Evolutionary conservation across 1,140 invertebrate species (phyloP).

Genomic region (Bombus difficillimus): DNA sequence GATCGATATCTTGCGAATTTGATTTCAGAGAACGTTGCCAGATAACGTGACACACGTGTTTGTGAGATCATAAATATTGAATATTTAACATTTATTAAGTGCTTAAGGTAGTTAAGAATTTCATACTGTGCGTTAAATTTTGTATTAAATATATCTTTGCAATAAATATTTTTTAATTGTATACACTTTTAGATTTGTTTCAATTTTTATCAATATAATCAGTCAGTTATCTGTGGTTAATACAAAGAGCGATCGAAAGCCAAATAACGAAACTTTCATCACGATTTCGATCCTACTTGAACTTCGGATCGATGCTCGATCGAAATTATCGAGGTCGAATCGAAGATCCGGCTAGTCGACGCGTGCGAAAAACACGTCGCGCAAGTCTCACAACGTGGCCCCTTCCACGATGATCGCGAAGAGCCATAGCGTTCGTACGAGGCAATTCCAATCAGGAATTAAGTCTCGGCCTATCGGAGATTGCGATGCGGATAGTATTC

Average conservation of each 20-base stretch:
- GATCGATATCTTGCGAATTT: not conserved
- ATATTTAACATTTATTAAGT: too few species aligned
- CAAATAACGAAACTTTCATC: not conserved
- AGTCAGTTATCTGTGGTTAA: too few species aligned
- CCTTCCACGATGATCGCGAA: constrained; percentile 52
- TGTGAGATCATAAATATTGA: too few species aligned
- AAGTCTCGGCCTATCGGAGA: constrained; percentile 75
- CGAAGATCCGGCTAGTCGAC: not conserved
- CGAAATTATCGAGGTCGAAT: constrained; percentile 22
- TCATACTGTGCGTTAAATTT: too few species aligned
- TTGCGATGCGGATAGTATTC: constrained; percentile 68
- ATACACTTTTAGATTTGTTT: too few species aligned
- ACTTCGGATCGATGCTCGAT: constrained; percentile 6
- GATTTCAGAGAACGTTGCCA: too few species aligned
- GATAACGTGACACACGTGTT: too few species aligned
- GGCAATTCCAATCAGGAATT: constrained; percentile 79
- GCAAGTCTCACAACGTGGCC: constrained; percentile 63
- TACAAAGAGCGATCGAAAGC: not conserved
- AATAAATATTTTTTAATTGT: too few species aligned
- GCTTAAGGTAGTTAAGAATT: too few species aligned
- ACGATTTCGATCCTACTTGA: not conserved
- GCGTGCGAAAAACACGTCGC: constrained; percentile 68
- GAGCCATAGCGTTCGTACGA: constrained; percentile 61
- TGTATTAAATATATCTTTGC: too few species aligned
- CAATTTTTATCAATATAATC: too few species aligned